phyloP scores from a whole-genome alignment of 2,113 vertebrate genomes.

The Aix galericulata region DNA sequence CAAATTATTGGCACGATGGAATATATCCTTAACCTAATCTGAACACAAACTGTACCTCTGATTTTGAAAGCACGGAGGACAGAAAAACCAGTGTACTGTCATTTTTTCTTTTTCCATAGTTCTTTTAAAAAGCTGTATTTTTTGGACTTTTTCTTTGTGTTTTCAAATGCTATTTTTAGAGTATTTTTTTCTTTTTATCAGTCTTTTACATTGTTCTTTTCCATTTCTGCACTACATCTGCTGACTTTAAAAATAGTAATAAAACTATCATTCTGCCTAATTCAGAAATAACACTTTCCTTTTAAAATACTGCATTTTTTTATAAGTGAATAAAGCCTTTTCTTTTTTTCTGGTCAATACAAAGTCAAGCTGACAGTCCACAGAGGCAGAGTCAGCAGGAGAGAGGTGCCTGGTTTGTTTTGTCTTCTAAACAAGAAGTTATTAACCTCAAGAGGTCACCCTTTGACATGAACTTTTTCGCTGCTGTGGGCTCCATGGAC shows the following conservation, averaged over 20 bases:
- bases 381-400: neutral
- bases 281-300: neutral
- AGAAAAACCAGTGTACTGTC: neutral
- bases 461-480: neutral
- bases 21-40: neutral
- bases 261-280: neutral
- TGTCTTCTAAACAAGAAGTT: neutral
- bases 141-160: neutral
- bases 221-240: neutral
- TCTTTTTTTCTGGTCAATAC: neutral
- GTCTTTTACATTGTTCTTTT: neutral
- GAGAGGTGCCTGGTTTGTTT: neutral
- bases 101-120: neutral
- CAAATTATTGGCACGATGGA: neutral
- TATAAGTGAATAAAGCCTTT: neutral
- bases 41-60: neutral
- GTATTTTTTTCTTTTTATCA: fast-evolving
- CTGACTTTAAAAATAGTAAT: neutral
- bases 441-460: neutral
- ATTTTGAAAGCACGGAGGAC: neutral
- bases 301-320: neutral
- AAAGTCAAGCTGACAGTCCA: neutral
- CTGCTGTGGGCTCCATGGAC: neutral
- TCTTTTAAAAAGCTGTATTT: neutral
- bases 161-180: neutral